Evolutionary conservation across 2,888 invertebrate genomes (phyloP), one percentile per base, ranked within the genome.

Genomic region (Atethmia centrago): DNA sequence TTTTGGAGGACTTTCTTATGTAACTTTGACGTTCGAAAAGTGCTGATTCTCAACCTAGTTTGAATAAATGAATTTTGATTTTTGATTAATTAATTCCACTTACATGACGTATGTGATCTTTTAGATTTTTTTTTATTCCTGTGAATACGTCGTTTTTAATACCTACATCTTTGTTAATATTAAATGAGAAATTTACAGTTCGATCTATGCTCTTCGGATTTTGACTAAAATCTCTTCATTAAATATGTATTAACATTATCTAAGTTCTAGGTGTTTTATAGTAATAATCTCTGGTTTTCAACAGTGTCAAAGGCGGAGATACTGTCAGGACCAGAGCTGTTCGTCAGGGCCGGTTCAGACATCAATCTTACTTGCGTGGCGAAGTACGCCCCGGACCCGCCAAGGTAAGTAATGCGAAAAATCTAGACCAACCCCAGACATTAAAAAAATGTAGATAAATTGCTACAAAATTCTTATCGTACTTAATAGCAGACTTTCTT

Each of bases 331-430:
- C 97, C 98, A 49, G 98, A 98, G 95, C 96, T 98, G 92, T 98
- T 98, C 96, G 98, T 99, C 93, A 98, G 98, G 93, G 98, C 98
- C 90, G 98, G 98, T 88, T 98, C 98, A 91, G 98, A 98, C 97
- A 98, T 99, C 96, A 99, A 98, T 97, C 97, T 99, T 94, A 99
- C 98, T 90, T 98, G 98, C 96, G 97, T 98, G 91, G 98, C 98
- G 80, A 97, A 98, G 89, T 97, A 98, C 96, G 98, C 98, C 79
- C 98, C 98, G 49, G 98, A 98, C 91, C 98, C 98, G 62, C 98
- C 98, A 79, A 98, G 97, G 96, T 98, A 97, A 96, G 97, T 86
- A 86, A 87, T 83, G 81, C 74, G 73, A 77, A 73, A 72, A 76
- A 82, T 73, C 80, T 78, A 78, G 70, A 74, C 55, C 64, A 59